Percentiles rank a stretch among this genome's conserved stretches.
phyloP scores from a whole-genome alignment of 2,888 invertebrate genomes.

The Hypercompe scribonia region DNA sequence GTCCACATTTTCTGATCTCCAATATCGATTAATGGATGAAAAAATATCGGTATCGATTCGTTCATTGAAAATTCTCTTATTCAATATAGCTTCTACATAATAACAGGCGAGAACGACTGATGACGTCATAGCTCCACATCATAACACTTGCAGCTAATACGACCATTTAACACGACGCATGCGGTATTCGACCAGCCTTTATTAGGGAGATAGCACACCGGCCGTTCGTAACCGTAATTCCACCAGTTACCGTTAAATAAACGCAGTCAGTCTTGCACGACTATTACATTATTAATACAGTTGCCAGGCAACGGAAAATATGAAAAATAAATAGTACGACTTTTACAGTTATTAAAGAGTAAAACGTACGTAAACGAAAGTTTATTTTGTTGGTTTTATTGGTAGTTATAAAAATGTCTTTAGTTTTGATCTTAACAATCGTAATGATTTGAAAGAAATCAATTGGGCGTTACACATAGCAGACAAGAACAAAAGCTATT shows the following conservation, averaged over 20 bases:
- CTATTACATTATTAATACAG: slow-evolving; percentile 33
- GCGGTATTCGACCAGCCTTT: slow-evolving; percentile 53
- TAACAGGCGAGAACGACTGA: slow-evolving; percentile 3
- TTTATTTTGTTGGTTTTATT: neutral
- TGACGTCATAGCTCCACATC: slow-evolving; percentile 62
- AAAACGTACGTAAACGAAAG: too few species aligned
- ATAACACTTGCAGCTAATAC: slow-evolving; percentile 62
- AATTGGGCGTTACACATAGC: slow-evolving; percentile 30
- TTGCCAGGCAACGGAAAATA: slow-evolving; percentile 33
- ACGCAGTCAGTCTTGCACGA: slow-evolving; percentile 42
- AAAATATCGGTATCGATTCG: neutral
- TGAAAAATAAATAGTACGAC: slow-evolving; percentile 28
- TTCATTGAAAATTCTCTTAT: slow-evolving; percentile 2
- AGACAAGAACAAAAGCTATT: slow-evolving; percentile 47
- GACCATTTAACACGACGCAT: slow-evolving; percentile 61
- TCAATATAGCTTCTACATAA: neutral
- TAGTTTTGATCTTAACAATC: neutral
- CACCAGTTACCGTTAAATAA: slow-evolving; percentile 48
- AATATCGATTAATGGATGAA: neutral
- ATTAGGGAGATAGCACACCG: slow-evolving; percentile 54
- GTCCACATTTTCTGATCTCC: neutral
- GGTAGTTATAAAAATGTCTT: neutral
- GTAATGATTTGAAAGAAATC: slow-evolving; percentile 32
- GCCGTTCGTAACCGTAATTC: slow-evolving; percentile 50
- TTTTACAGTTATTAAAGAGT: slow-evolving; percentile 16